Conservation (phyloP, 2,797 vertebrate genomes). For the Oceanodroma leucorhoa region DNA sequence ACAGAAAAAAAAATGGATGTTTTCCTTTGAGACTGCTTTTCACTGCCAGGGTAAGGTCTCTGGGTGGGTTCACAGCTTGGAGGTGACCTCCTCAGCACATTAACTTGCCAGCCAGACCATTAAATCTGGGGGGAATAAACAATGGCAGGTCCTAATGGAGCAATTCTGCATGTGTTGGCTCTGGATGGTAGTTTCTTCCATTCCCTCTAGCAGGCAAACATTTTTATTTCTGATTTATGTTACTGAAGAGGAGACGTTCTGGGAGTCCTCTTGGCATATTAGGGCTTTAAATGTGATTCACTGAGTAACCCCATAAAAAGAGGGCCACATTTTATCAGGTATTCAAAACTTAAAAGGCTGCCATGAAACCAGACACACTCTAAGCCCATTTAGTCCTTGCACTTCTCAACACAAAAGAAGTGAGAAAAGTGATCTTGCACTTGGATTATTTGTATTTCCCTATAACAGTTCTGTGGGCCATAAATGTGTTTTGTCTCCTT, state of each 20-base stretch:
- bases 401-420: not conserved
- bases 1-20: not conserved
- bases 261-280: not conserved
- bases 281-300: not conserved
- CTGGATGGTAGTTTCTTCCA: not conserved
- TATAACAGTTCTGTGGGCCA: not conserved
- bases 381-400: not conserved
- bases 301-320: not conserved
- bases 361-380: not conserved
- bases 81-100: not conserved
- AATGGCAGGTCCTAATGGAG: not conserved
- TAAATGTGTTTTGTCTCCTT: not conserved
- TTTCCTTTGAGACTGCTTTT: not conserved
- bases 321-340: not conserved
- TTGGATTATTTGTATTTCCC: not conserved
- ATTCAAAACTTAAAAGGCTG: not conserved
- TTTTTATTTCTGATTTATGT: not conserved
- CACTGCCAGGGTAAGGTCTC: not conserved
- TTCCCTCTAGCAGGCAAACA: not conserved
- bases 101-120: not conserved
- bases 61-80: not conserved
- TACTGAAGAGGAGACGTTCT: not conserved
- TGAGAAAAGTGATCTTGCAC: not conserved
- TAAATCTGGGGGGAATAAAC: not conserved
- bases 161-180: not conserved